Conservation (phyloP, 2,888 invertebrate species). For the Drosophila engyochracea region DNA sequence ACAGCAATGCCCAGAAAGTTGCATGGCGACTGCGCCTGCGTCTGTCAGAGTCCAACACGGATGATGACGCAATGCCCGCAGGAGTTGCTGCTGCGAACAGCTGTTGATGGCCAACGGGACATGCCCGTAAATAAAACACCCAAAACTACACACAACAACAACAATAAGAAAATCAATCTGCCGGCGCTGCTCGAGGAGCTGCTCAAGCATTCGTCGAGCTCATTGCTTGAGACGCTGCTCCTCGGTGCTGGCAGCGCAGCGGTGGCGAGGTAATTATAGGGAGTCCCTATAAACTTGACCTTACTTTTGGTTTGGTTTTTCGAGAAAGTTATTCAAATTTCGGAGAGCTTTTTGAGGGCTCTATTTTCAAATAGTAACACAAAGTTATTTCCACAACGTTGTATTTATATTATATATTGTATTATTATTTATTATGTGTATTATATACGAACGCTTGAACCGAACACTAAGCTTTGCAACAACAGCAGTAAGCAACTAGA, state of each 20-base stretch:
- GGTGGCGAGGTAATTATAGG: slow-evolving; percentile 51
- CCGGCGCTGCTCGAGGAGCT: slow-evolving; percentile 72
- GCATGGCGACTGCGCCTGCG: slow-evolving; percentile 75
- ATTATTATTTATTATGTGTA: background rate
- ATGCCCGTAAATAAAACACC: background rate
- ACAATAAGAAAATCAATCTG: slow-evolving; percentile 44
- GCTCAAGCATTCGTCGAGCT: slow-evolving; percentile 67
- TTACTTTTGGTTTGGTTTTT: background rate
- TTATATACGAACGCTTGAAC: background rate
- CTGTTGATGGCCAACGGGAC: slow-evolving; percentile 42
- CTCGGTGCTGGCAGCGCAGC: slow-evolving; percentile 68
- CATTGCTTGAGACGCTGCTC: slow-evolving; percentile 62
- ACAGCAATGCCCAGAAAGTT: slow-evolving; percentile 49
- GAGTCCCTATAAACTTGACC: background rate
- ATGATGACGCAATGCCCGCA: slow-evolving; percentile 49
- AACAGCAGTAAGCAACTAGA: too few species aligned
- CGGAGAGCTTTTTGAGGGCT: background rate
- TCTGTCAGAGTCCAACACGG: slow-evolving; percentile 51
- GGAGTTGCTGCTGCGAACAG: slow-evolving; percentile 40
- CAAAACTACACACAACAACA: background rate
- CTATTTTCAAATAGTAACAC: background rate
- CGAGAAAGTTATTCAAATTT: background rate
- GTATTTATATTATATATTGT: background rate
- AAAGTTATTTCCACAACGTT: background rate
- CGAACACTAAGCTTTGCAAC: background rate